Conservation (phyloP, 2,888 invertebrate genomes). For the Crematogaster levior region DNA sequence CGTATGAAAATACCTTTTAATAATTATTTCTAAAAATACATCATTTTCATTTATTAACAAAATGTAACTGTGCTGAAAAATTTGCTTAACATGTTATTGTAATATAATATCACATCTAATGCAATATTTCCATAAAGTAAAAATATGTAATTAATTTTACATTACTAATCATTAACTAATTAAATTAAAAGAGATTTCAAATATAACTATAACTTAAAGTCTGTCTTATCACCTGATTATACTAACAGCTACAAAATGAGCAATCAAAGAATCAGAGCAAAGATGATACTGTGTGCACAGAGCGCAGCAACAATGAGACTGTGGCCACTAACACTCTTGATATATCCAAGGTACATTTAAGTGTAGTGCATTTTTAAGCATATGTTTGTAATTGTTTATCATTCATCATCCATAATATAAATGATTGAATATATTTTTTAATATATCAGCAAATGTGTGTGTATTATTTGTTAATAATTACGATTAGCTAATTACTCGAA, state of each 20-base stretch:
- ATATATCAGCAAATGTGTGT: background rate
- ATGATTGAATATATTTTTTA: background rate
- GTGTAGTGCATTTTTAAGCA: slow-evolving; percentile 3
- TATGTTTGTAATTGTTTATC: background rate
- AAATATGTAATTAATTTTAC: slow-evolving; percentile 49
- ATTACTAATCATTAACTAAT: slow-evolving; percentile 39
- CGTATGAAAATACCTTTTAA: slow-evolving; percentile 30
- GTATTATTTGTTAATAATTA: background rate
- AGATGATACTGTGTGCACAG: slow-evolving; percentile 75
- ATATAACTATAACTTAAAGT: slow-evolving; percentile 48
- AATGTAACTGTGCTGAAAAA: background rate
- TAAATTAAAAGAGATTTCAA: slow-evolving; percentile 47
- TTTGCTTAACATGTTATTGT: background rate
- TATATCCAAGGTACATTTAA: slow-evolving; percentile 73
- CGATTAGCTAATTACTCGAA: background rate
- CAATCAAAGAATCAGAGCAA: slow-evolving; percentile 76
- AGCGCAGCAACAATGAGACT: slow-evolving; percentile 75
- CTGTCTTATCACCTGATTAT: slow-evolving; percentile 60
- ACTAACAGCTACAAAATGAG: slow-evolving; percentile 80
- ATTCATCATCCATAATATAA: slow-evolving; percentile 9
- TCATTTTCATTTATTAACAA: slow-evolving; percentile 30
- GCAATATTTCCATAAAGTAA: slow-evolving; percentile 42
- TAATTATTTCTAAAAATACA: slow-evolving; percentile 45
- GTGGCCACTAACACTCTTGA: slow-evolving; percentile 76
- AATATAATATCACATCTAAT: slow-evolving; percentile 17